These are phyloP conservation scores for Fissipunctia ypsillon DNA, from an alignment of 2,888 invertebrate species.

Conservation along the genomic window DNA sequence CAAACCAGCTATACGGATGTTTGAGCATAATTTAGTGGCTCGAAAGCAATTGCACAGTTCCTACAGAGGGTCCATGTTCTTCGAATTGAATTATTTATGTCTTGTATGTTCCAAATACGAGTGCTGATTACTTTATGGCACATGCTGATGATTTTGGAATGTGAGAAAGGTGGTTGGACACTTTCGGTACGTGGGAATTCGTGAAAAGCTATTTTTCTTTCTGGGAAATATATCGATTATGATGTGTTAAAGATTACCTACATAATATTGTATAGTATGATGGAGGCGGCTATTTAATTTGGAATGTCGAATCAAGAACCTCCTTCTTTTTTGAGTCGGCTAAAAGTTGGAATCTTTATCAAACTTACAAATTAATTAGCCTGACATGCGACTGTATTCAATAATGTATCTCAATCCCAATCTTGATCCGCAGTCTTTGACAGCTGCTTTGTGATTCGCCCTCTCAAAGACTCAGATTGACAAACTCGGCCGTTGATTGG, in stretches of 20 bases:
- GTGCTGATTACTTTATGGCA: slow-evolving; percentile 49
- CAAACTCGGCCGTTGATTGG: too few relatives aligned
- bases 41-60: slow-evolving; percentile 67
- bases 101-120: slow-evolving; percentile 62
- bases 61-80: slow-evolving; percentile 66
- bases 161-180: slow-evolving; percentile 38
- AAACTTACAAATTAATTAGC: not conserved
- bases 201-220: not conserved
- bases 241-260: not conserved
- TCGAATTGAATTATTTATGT: slow-evolving; percentile 69
- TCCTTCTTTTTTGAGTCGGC: not conserved
- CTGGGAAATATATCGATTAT: not conserved
- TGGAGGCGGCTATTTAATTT: not conserved
- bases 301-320: not conserved
- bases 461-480: too few relatives aligned
- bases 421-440: too few relatives aligned
- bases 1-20: slow-evolving; percentile 58
- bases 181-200: not conserved
- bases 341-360: not conserved
- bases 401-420: too few relatives aligned
- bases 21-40: slow-evolving; percentile 62
- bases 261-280: not conserved
- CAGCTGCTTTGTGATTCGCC: too few relatives aligned
- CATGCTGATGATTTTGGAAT: slow-evolving; percentile 34
- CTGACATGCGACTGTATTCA: too few relatives aligned